phyloP scores from a whole-genome alignment of 23 tunicate species.

The Styela plicata region DNA sequence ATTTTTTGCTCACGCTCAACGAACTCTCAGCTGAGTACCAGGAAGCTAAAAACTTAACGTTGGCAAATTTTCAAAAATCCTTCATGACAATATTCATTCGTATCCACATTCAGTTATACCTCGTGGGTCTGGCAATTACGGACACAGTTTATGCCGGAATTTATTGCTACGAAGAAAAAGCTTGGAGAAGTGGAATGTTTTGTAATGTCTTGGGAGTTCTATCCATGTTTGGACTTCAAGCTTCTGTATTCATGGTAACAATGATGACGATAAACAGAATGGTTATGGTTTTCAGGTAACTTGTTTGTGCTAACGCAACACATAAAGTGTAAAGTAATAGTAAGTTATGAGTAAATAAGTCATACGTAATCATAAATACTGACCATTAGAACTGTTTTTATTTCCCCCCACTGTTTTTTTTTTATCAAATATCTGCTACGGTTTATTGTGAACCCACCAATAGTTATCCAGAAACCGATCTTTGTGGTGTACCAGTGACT shows the following conservation, averaged over 20 bases:
- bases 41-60: no score
- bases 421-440: no score
- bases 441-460: no score
- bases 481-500: no score
- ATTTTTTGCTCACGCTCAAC: no score
- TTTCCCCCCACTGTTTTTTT: no score
- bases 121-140: not conserved
- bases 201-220: constrained; percentile 1
- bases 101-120: not conserved
- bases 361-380: no score
- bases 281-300: not conserved
- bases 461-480: no score
- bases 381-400: no score
- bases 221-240: constrained; percentile 3
- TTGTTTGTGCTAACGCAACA: not conserved
- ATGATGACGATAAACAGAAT: constrained; percentile 8
- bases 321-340: no score
- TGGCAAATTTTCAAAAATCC: not conserved
- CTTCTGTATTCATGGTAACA: constrained; percentile 4
- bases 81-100: not conserved
- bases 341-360: no score
- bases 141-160: not conserved
- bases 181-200: constrained; percentile 3
- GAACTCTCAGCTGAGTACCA: no score
- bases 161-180: not conserved